phyloP scores from a whole-genome alignment of 23 tunicate genomes.

The Phallusia fumigata region DNA sequence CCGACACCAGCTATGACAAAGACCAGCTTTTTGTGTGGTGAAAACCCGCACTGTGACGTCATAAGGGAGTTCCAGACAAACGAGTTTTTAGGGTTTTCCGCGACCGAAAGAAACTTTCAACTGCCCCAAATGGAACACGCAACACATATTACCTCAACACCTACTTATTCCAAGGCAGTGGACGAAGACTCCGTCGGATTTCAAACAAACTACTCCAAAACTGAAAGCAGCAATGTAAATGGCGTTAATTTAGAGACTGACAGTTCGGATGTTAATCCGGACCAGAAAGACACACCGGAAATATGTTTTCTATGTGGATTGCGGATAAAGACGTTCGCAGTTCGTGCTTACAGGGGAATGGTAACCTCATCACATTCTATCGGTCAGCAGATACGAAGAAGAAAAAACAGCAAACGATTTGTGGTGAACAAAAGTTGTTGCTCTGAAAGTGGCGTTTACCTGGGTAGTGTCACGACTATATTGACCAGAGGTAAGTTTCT shows the following conservation, averaged over 20 bases:
- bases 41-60: constrained; percentile 4
- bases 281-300: background rate
- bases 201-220: background rate
- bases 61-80: background rate
- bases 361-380: background rate
- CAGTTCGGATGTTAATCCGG: too few relatives aligned
- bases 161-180: background rate
- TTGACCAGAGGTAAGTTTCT: background rate
- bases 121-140: background rate
- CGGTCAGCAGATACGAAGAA: background rate
- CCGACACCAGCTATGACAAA: background rate
- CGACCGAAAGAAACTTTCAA: background rate
- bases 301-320: background rate
- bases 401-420: background rate
- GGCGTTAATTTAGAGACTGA: background rate
- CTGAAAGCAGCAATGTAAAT: background rate
- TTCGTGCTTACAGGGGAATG: background rate
- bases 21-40: background rate
- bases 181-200: background rate
- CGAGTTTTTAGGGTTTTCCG: background rate
- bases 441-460: background rate
- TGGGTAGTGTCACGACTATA: background rate
- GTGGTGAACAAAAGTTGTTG: background rate
- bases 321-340: background rate
- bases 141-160: too few relatives aligned